Evolutionary conservation across 2,113 vertebrate genomes (phyloP).

Genomic region (Bos indicus): DNA sequence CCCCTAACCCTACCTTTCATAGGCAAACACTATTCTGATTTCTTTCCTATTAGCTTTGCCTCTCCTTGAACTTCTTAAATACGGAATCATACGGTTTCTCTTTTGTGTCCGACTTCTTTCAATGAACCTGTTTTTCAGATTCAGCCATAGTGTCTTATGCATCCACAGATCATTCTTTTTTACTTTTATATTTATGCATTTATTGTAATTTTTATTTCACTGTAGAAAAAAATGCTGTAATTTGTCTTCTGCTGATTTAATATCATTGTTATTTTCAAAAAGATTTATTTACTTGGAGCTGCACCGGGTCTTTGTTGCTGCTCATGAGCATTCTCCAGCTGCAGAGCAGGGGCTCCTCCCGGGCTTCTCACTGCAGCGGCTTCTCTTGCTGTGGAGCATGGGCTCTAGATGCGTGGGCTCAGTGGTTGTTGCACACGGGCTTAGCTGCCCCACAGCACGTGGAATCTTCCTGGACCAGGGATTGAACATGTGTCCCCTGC

Average conservation of each 20-base stretch:
- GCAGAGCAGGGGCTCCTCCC: neutral
- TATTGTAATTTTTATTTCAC: neutral
- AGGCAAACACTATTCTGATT: neutral
- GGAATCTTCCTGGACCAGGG: neutral
- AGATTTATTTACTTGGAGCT: neutral
- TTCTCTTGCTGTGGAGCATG: neutral
- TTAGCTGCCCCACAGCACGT: neutral
- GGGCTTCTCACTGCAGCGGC: accelerated
- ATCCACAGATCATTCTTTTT: neutral
- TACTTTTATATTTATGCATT: neutral
- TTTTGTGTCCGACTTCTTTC: neutral
- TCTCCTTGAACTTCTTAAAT: neutral
- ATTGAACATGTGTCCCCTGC: neutral
- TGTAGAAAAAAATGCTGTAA: neutral
- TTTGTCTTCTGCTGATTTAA: neutral
- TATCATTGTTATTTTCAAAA: neutral
- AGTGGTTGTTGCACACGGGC: neutral
- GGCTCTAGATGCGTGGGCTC: neutral
- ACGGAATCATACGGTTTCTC: neutral
- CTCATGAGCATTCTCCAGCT: neutral
- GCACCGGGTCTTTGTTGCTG: neutral
- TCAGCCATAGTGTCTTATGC: neutral
- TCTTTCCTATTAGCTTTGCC: neutral
- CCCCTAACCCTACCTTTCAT: neutral
- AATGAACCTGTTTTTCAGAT: neutral